Conservation (phyloP, 2,113 vertebrate genomes). For the Heloderma charlesbogerti region DNA sequence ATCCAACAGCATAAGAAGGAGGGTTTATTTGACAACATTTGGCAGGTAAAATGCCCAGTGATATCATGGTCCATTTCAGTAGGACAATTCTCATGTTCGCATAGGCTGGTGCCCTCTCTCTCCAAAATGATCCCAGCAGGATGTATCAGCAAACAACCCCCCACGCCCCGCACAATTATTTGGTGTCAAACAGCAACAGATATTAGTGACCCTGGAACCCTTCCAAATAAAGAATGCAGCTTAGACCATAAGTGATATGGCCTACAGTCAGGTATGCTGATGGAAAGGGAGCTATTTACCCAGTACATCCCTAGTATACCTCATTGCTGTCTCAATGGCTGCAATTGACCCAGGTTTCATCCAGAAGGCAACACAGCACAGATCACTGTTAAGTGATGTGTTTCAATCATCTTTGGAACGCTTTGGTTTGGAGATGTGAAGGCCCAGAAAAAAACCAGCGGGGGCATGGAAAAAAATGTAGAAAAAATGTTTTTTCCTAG, state of each 20-base stretch:
- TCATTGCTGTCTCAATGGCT: not conserved
- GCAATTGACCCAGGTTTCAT: not conserved
- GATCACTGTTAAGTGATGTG: not conserved
- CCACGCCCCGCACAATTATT: not conserved
- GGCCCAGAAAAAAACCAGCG: too few relatives aligned
- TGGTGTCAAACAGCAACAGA: not conserved
- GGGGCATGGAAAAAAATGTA: too few relatives aligned
- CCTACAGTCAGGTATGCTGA: not conserved
- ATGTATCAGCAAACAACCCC: not conserved
- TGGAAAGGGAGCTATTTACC: not conserved
- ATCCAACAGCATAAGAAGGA: not conserved
- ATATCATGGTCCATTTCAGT: not conserved
- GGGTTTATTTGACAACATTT: not conserved
- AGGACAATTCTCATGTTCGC: not conserved
- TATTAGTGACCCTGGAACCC: not conserved
- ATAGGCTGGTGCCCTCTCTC: not conserved
- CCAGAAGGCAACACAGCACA: not conserved
- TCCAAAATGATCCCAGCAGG: not conserved
- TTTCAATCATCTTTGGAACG: not conserved
- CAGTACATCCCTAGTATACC: not conserved
- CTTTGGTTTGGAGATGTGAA: not conserved
- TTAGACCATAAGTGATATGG: not conserved
- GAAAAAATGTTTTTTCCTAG: too few relatives aligned
- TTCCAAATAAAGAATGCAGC: not conserved
- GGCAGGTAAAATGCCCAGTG: not conserved